Conservation (phyloP, 2,888 invertebrate genomes). For the Phrixothrix hirtus region DNA sequence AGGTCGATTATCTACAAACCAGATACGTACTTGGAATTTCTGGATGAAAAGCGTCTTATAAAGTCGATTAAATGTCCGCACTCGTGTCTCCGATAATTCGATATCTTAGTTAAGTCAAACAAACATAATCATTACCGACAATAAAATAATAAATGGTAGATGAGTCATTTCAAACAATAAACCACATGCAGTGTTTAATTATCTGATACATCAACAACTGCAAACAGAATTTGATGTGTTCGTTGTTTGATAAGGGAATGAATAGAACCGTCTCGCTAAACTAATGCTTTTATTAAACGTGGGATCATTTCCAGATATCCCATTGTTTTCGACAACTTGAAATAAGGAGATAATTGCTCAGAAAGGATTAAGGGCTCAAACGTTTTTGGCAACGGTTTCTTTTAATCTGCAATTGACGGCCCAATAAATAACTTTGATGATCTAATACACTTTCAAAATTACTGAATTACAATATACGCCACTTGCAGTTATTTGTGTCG, state of each 20-base stretch:
- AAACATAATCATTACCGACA: slow-evolving; percentile 1
- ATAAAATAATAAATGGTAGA: slow-evolving; percentile 14
- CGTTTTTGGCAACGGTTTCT: no score
- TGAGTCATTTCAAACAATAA: slow-evolving; percentile 19
- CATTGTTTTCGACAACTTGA: slow-evolving; percentile 5
- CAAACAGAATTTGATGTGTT: slow-evolving; percentile 13
- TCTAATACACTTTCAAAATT: no score
- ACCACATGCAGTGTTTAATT: slow-evolving; percentile 24
- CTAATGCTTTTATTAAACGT: slow-evolving; percentile 2
- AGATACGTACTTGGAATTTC: no score
- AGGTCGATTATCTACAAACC: no score
- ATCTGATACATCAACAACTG: slow-evolving; percentile 15
- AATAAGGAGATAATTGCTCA: not conserved
- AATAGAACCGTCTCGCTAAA: slow-evolving; percentile 2
- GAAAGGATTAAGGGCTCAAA: not conserved
- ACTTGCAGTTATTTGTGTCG: no score
- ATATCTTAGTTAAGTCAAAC: no score
- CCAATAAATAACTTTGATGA: no score
- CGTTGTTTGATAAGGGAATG: slow-evolving; percentile 8
- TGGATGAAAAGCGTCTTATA: no score
- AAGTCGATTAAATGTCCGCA: no score
- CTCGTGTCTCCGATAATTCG: no score
- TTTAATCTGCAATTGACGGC: no score
- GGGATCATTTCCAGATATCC: slow-evolving; percentile 5
- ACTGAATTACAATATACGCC: no score